Evolutionary conservation across 2,888 invertebrate species (phyloP).

Genomic region (Eupithecia subfuscata): DNA sequence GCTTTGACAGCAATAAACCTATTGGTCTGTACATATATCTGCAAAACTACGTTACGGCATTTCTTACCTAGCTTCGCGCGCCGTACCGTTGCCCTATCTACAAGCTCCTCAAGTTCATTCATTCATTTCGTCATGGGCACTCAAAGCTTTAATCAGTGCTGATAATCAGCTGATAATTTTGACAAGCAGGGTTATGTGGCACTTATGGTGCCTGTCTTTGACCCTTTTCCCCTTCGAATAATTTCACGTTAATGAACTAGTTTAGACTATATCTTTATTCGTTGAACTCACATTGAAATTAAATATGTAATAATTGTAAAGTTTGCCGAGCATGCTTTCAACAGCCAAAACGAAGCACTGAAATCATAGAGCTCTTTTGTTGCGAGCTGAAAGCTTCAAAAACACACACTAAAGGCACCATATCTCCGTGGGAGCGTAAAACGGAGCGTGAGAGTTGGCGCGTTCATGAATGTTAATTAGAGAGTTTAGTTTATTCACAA

Average conservation of each 20-base stretch:
- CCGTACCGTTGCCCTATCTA: too few relatives aligned
- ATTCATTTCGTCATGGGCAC: not conserved
- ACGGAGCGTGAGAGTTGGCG: constrained; percentile 20
- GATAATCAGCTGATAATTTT: too few relatives aligned
- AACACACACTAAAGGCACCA: constrained; percentile 10
- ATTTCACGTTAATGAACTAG: not conserved
- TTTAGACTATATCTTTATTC: not conserved
- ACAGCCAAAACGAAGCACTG: constrained; percentile 4
- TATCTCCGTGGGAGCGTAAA: constrained; percentile 23
- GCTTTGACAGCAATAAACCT: not conserved
- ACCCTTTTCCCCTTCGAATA: not conserved
- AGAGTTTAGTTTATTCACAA: constrained; percentile 26
- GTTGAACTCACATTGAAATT: not conserved
- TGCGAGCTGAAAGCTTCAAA: constrained; percentile 8
- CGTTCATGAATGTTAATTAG: constrained; percentile 30
- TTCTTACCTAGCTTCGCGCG: not conserved
- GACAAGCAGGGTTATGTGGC: not conserved
- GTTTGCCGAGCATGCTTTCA: not conserved
- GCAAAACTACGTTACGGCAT: not conserved
- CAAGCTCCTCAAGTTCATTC: not conserved
- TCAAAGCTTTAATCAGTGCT: not conserved
- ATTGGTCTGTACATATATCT: not conserved
- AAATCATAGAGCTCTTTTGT: constrained; percentile 6
- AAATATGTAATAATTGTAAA: not conserved
- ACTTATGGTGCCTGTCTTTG: not conserved